Base-by-base conservation (phyloP, 2,888 invertebrate species). In the Drosophila lutescens region DNA sequence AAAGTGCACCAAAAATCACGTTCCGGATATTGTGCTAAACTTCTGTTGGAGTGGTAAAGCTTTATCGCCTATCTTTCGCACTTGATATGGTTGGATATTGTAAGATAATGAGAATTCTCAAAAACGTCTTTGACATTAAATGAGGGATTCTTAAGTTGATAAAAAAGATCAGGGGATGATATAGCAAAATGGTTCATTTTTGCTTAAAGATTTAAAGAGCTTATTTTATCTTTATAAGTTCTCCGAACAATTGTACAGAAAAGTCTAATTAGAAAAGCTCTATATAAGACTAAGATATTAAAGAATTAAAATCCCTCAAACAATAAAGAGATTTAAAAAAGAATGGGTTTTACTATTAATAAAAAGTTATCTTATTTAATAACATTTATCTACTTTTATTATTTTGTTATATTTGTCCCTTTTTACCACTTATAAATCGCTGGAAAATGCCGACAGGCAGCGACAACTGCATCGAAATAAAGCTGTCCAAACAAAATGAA, bases 1-100 rank as follows among this genome's bases (percentile, higher is more conserved):
- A 67, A 74, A 77, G 74, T 74, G 56, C 54, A 43, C 44, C 50
- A 26, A 47, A 80, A 81, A 80, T 76, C 76, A 76, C 58, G 57
- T 54, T 66, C 62, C 57, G 77, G 26, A 20, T 41, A 50, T 56
- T 51, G 40, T 44, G 23, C n/a, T 10, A n/a, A 65, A 34, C 67
- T 65, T 67, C 46, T 46, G 66, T 40, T 65, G 0, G 12, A 46
- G 40, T 41, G 30, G n/a, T 26, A 32, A 69, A 59, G 34, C 10
- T 34, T 56, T 67, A 26, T 61, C 30, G 44, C 60, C 34, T 7
- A 34, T 26, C 47, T 49, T 40, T 30, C 38, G 54, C 10, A 34
- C 20, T 41, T 49, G 61, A 71, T 71, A 36, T 50, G 36, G 13
- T 17, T 0, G 9, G 9, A 32, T 32, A 13, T 13, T 34, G 8